Conservation (phyloP, 2,888 invertebrate species). For the Leptogaster cylindrica region DNA sequence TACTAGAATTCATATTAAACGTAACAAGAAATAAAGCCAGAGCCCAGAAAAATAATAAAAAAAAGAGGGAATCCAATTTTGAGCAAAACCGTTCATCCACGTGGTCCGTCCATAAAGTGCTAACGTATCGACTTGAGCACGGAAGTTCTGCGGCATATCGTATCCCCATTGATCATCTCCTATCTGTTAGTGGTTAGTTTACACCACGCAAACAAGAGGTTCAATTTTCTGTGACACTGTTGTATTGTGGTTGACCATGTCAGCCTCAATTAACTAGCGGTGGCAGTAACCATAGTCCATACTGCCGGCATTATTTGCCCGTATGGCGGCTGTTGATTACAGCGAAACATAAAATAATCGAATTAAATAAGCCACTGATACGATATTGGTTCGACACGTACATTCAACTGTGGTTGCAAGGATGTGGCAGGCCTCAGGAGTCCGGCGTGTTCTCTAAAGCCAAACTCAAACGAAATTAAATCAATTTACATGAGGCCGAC, state of each 20-base stretch:
- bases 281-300: constrained; percentile 35
- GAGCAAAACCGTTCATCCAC: not conserved
- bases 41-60: not conserved
- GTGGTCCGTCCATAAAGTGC: too few species aligned
- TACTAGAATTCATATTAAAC: not conserved
- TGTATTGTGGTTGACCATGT: constrained; percentile 32
- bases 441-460: constrained; percentile 1
- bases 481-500: constrained; percentile 42
- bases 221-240: constrained; percentile 21
- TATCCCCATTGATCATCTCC: too few species aligned
- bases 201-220: constrained; percentile 20
- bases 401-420: constrained; percentile 23
- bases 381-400: constrained; percentile 37
- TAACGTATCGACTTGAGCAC: too few species aligned
- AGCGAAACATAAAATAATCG: constrained; percentile 40
- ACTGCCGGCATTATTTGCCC: constrained; percentile 28
- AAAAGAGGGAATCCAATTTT: not conserved
- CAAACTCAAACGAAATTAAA: constrained; percentile 41
- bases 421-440: constrained; percentile 14
- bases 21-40: not conserved
- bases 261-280: constrained; percentile 36
- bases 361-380: constrained; percentile 41
- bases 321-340: constrained; percentile 39
- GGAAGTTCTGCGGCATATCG: too few species aligned
- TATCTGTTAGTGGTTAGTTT: constrained; percentile 10